Base-by-base conservation (phyloP, 2,797 vertebrate genomes). In the Schizothorax lantsangensis region DNA sequence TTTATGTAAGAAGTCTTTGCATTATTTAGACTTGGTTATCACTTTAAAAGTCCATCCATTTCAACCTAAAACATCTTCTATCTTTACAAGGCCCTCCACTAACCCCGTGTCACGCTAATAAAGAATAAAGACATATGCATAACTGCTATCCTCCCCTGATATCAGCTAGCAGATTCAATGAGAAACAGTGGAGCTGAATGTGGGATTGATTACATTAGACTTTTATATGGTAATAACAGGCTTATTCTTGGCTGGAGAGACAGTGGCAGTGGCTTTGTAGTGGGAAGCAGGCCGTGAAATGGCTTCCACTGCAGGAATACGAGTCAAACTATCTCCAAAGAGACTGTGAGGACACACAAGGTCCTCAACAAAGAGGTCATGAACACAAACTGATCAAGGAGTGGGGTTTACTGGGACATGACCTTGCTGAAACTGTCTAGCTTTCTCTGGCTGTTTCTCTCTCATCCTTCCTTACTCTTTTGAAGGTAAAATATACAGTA, bases 171-270 rank as follows among this genome's bases (percentile, higher is more conserved):
- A 81, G 54, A 80, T 87, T 87, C 59, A 57, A 69, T 47, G 74
- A 87, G 71, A 64, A 21, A 75, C 86, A 73, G 59, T 26, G 9
- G 73, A 75, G 45, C 49, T 38, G 71, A 79, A 81, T 79, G 64
- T 79, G 88, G 84, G 84, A 87, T 88, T 23, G 72, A 87, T 87
- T 90, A 85, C 59, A 26, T 84, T 71, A 30, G 71, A 52, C 77
- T 87, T 81, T 81, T 86, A 81, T 86, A 86, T 90, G 84, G 79
- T 88, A 86, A 84, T 89, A 84, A 73, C 47, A 40, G 79, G 88
- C 88, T 89, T 89, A 78, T 85, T 89, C 85, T 89, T 89, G 88
- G 86, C 88, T 59, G 23, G 19, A 72, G 83, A 72, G 15, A 38
- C 52, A 74, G 77, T 87, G 73, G 79, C 83, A 78, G 71, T 43